Evolutionary conservation across 2,888 invertebrate species (phyloP).

Genomic region (Dolomedes plantarius): DNA sequence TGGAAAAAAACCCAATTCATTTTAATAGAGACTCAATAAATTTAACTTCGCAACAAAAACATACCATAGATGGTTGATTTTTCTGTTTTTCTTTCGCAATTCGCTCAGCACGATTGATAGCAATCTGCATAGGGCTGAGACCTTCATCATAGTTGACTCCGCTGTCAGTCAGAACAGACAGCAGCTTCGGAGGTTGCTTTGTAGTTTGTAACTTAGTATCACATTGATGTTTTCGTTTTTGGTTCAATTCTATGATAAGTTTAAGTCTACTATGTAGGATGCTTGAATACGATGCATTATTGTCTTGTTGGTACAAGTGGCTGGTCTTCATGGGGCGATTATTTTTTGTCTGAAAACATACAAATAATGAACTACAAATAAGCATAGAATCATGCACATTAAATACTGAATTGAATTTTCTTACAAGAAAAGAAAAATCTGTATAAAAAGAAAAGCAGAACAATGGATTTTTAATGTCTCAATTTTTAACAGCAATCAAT

Average conservation of each 20-base stretch:
- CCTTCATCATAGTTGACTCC: slow-evolving; percentile 91
- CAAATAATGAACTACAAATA: too few relatives aligned
- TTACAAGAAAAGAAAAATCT: too few relatives aligned
- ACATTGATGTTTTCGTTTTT: slow-evolving; percentile 81
- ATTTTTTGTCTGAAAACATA: slow-evolving; percentile 81
- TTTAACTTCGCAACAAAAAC: too few relatives aligned
- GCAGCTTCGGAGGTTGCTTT: slow-evolving; percentile 82
- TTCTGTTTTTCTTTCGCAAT: slow-evolving; percentile 88
- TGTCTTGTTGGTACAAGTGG: slow-evolving; percentile 86
- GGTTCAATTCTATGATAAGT: slow-evolving; percentile 83
- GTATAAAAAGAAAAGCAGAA: too few relatives aligned
- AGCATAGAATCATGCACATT: too few relatives aligned
- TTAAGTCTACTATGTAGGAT: slow-evolving; percentile 84
- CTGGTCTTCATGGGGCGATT: slow-evolving; percentile 85
- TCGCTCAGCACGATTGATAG: slow-evolving; percentile 84
- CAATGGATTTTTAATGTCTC: too few relatives aligned
- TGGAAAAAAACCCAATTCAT: too few relatives aligned
- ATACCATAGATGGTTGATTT: slow-evolving; percentile 54
- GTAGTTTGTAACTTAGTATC: slow-evolving; percentile 83
- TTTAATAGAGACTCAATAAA: too few relatives aligned
- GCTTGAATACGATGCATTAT: slow-evolving; percentile 84
- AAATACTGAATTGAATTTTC: too few relatives aligned
- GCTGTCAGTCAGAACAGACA: slow-evolving; percentile 87
- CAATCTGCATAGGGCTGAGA: slow-evolving; percentile 79
- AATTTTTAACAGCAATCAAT: too few relatives aligned